Percentiles rank a stretch among this genome's conserved stretches.
phyloP scores from a whole-genome alignment of 2,888 invertebrate species.

The Ochropacha duplaris region DNA sequence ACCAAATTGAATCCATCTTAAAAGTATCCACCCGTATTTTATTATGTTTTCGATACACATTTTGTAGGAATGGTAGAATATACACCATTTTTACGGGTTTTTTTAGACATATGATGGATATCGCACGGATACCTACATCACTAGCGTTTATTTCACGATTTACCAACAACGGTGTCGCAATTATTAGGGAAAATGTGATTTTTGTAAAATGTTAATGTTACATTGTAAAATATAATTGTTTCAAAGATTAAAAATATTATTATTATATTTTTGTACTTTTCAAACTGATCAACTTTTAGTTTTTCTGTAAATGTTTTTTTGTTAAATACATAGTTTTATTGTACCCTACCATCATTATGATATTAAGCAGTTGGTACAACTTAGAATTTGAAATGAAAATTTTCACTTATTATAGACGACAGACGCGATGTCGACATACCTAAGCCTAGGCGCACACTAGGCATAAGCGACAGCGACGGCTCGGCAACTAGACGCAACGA shows the following conservation, averaged over 20 bases:
- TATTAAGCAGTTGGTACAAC: background rate
- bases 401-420: too few species aligned
- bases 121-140: background rate
- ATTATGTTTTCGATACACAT: too few species aligned
- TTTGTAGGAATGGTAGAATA: background rate
- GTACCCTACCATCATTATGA: conserved; percentile 21
- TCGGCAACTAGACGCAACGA: too few species aligned
- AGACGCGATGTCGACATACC: too few species aligned
- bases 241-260: conserved; percentile 45
- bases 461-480: too few species aligned
- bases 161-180: conserved; percentile 28
- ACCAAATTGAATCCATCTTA: too few species aligned
- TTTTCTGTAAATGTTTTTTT: conserved; percentile 49
- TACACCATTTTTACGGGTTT: background rate
- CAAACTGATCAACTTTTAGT: conserved; percentile 46
- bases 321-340: conserved; percentile 52
- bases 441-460: too few species aligned
- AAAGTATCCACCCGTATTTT: too few species aligned
- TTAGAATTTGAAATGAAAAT: background rate
- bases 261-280: conserved; percentile 76
- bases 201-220: conserved; percentile 52
- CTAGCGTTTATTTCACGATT: background rate
- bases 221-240: conserved; percentile 66
- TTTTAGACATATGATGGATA: background rate
- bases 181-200: conserved; percentile 50